Conservation (phyloP, 2,113 vertebrate species). For the Pomatostomus ruficeps region DNA sequence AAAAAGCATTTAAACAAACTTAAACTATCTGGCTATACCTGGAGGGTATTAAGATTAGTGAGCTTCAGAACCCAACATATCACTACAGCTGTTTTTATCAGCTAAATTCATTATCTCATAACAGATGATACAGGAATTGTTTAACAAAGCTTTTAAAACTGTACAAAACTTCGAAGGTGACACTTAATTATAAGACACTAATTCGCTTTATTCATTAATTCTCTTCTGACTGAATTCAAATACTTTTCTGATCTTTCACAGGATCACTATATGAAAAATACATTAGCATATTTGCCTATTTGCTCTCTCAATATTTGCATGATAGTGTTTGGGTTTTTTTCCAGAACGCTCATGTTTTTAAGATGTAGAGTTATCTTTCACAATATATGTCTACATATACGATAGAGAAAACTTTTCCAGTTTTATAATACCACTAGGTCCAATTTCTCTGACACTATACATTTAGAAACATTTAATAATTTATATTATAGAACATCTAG, state of each 20-base stretch:
- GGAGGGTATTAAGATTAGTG: not conserved
- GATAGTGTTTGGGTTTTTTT: not conserved
- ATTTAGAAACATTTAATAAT: not conserved
- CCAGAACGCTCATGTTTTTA: not conserved
- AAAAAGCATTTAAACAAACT: not conserved
- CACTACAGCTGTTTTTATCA: not conserved
- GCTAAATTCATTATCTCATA: not conserved
- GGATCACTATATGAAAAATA: not conserved
- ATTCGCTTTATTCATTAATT: not conserved
- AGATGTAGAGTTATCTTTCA: not conserved
- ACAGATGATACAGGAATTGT: rapidly evolving
- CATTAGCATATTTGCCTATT: not conserved
- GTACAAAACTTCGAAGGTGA: not conserved
- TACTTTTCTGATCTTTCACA: not conserved
- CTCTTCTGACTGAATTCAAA: not conserved
- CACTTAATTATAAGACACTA: not conserved
- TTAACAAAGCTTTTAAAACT: not conserved
- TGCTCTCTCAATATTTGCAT: not conserved
- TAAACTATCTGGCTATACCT: not conserved
- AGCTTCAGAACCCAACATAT: not conserved
- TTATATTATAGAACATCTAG: not conserved
- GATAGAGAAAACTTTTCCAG: not conserved
- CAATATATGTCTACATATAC: not conserved
- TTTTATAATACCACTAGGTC: not conserved
- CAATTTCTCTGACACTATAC: not conserved